These are phyloP conservation scores for Camponotus fellah DNA, from an alignment of 2,888 invertebrate species.

Conservation along the genomic window DNA sequence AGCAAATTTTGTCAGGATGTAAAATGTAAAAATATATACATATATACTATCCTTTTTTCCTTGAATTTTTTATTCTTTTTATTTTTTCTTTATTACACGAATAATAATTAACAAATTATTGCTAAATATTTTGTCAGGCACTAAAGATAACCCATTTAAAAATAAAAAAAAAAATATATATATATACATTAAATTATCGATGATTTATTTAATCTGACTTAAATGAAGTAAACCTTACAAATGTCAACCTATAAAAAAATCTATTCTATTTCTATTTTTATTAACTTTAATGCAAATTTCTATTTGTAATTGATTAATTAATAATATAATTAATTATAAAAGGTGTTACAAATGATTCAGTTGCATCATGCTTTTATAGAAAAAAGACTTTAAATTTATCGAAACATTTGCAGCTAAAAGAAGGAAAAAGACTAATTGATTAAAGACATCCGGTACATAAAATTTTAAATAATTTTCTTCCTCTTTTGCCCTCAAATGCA, in stretches of 20 bases:
- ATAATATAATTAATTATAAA: not conserved
- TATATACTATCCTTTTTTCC: not conserved
- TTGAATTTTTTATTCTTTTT: not conserved
- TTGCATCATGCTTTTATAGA: not conserved
- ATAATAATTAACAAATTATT: not conserved
- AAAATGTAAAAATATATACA: not conserved
- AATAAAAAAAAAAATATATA: no score
- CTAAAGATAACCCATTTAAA: no score
- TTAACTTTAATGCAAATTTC: not conserved
- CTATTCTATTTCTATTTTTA: not conserved
- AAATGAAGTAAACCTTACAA: not conserved
- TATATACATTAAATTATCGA: not conserved
- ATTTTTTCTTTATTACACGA: not conserved
- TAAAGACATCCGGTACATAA: not conserved
- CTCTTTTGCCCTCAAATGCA: not conserved
- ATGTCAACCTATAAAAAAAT: not conserved
- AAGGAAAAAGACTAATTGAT: not conserved
- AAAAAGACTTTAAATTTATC: not conserved
- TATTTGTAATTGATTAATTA: not conserved
- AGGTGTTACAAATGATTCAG: not conserved
- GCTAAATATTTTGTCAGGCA: not conserved
- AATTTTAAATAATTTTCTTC: constrained; percentile 16
- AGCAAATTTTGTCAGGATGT: constrained; percentile 5
- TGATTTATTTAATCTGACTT: not conserved
- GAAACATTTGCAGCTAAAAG: not conserved